Evolutionary conservation across 2,888 invertebrate genomes (phyloP), one percentile per base, ranked within the genome.

Genomic region (Stegophylla sp.): DNA sequence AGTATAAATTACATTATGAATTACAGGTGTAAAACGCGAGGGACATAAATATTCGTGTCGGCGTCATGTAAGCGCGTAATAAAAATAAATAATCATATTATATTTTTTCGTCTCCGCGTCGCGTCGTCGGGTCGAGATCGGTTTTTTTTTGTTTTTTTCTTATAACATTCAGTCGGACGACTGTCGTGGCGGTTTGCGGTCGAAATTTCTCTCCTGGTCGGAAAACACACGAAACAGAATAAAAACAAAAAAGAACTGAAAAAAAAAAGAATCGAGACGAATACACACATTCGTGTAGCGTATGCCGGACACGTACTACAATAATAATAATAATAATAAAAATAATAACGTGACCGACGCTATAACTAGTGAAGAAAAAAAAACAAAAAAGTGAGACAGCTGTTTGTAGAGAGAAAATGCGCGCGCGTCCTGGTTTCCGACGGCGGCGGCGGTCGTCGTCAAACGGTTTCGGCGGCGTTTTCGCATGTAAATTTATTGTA

Each of bases 1-100:
- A n/a, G n/a, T n/a, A n/a, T n/a, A n/a, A n/a, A n/a, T n/a, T n/a
- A n/a, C n/a, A n/a, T n/a, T 51, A 51, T 66, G 51, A 53, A 76
- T 66, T 76, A 66, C 64, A 41, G 34, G 53, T 26, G 53, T 41
- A 23, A 34, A 41, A 66, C 28, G 64, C 51, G 34, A 23, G 43
- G 51, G 64, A 64, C 66, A 76, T 76, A 67, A 56, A 76, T 76
- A 43, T 41, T 66, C 59, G 73, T 66, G 66, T 59, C 53, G 74
- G 56, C 75, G 75, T 64, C 74, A 26, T 34, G 48, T 26, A 20
- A 41, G 74, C 48, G 28, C 26, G 61, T n/a, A 74, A 75, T 26
- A 67, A 66, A 67, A 76, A 76, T 76, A 76, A 66, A 76, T 76
- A 76, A 63, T n/a, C n/a, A n/a, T n/a, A n/a, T n/a, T n/a, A n/a